Evolutionary conservation across 53 echinoderm and acorn worm species (phyloP), one percentile per base, ranked within the genome.

Genomic region (Arbacia lixula): DNA sequence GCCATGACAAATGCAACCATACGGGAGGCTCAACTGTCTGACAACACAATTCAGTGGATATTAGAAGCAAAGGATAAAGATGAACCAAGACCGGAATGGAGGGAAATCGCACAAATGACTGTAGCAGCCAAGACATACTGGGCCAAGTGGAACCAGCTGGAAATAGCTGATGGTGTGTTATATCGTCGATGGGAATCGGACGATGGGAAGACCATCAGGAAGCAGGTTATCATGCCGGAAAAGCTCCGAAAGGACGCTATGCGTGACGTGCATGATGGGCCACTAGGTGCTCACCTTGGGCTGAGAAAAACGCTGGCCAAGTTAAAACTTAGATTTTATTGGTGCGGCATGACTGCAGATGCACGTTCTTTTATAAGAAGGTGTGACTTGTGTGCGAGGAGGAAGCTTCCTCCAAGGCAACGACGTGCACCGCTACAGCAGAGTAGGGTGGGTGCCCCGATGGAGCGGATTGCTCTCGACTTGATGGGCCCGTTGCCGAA

Each of bases 211-310:
- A 3, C 3, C 0, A 64, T 86, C 14, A 36, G 43, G 6, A 82
- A 86, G 83, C 52, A 89, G 68, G 24, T 53, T 3, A 50, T 90
- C 10, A 5, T 90, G 26, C 90, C 87, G 16, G 30, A 52, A 28
- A 12, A 20, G 2, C 63, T 74, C 3, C 52, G 87, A n/a, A 36
- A 53, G 3, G 43, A 11, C 35, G 67, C 72, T 1, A 60, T 87
- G 40, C 4, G 12, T 5, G 87, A 87, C 6, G 27, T 91, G 16
- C 91, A 91, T 77, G 78, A 81, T 6, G 84, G 67, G 5, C 20
- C 26, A 2, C 43, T 76, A 3, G 78, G 87, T 50, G 91, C 87
- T 1, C 91, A 91, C 72, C 69, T 91, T 12, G 87, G 87, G 40
- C 34, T 87, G 28, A 46, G 53, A 12, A 76, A 84, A 38, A 91